Base-by-base conservation (phyloP, 2,888 invertebrate genomes). In the Ochropleura leucogaster region DNA sequence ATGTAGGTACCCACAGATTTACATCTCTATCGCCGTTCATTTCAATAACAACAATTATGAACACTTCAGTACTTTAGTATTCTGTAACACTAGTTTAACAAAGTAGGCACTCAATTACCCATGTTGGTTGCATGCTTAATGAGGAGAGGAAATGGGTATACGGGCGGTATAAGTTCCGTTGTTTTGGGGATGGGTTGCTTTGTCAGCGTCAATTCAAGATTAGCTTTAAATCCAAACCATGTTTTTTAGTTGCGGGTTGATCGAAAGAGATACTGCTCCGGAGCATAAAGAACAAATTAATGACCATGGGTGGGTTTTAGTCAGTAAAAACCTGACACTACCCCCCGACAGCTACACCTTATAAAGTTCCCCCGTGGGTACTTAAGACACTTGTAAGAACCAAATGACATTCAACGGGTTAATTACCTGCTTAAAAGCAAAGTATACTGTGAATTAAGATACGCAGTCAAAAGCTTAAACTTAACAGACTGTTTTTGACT, bases 91-190 rank as follows among this genome's bases (percentile, higher is more conserved):
- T 63, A 46, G 59, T 53, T 40, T 10, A 66, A 49, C 60, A 63
- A 60, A 73, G 57, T 60, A 69, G 42, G 79, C 53, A 64, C 71
- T 85, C 77, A 79, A 85, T 86, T 82, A 86, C 59, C 67, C 59
- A 30, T 62, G 67, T 66, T 72, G 68, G 82, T 60, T 83, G 82
- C 85, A 90, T 87, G 83, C 81, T 87, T 87, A 86, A 88, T 89
- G 80, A 80, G 71, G 65, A 59, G 16, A 66, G 86, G 90, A 87
- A 87, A 80, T 83, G 71, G 81, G 70, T 74, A 80, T 85, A 81
- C 80, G 83, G 85, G 82, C 57, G 57, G 20, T 20, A 66, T 10
- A 69, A 74, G 83, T 78, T 85, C 66, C 51, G 68, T 49, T 82
- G 67, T 70, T 57, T 64, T 40, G 10, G n/a, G 71, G 66, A 70